phyloP scores from a whole-genome alignment of 2,888 invertebrate genomes.

The Nemotelus nigrinus region DNA sequence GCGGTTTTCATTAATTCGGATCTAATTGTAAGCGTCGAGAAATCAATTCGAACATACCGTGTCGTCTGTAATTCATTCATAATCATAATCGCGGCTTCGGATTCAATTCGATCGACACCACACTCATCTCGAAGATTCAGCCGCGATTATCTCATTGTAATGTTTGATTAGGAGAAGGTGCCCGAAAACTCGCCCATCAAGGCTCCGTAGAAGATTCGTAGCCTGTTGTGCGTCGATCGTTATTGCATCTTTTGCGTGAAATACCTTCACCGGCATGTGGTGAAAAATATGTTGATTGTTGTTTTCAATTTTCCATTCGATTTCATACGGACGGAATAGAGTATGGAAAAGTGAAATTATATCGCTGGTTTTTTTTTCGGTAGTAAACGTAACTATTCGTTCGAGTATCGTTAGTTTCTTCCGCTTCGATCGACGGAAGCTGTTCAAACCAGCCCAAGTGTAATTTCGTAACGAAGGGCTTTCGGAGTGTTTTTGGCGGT shows the following conservation, averaged over 20 bases:
- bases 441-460: too few species aligned
- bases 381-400: too few species aligned
- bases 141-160: too few species aligned
- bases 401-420: too few species aligned
- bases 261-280: neutral
- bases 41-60: slow-evolving; percentile 19
- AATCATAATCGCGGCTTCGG: neutral
- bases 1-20: slow-evolving; percentile 45
- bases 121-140: too few species aligned
- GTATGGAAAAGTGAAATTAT: slow-evolving; percentile 40
- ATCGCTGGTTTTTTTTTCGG: slow-evolving; percentile 10
- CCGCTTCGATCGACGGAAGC: too few species aligned
- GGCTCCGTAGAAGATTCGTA: neutral
- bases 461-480: too few species aligned
- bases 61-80: neutral
- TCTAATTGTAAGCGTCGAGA: slow-evolving; percentile 36
- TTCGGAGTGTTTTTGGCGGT: too few species aligned
- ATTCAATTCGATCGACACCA: too few species aligned
- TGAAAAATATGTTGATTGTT: slow-evolving; percentile 18
- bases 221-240: slow-evolving; percentile 5
- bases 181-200: neutral
- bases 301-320: slow-evolving; percentile 26
- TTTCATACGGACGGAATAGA: slow-evolving; percentile 22
- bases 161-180: slow-evolving; percentile 16
- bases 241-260: slow-evolving; percentile 14